Evolutionary conservation across 1,140 invertebrate genomes (phyloP), one percentile per base, ranked within the genome.

Genomic region (Cotesia vestalis): DNA sequence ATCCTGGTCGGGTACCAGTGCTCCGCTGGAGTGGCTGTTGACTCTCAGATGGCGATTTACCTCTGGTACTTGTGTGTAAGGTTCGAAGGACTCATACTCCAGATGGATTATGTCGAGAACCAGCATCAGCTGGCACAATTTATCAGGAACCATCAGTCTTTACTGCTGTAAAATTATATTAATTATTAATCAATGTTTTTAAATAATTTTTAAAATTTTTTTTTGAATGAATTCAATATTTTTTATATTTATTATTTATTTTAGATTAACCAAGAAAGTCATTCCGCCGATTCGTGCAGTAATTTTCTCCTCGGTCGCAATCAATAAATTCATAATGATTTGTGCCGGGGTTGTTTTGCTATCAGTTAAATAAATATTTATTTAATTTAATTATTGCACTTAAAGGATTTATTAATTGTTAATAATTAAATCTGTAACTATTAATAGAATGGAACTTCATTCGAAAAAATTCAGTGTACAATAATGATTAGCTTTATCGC

Each of bases 51-150:
- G 0, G 77, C 76, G 12, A 40, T 79, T 17, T 55, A 78, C 8
- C 62, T 81, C 8, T 77, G 78, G 73, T 80, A 76, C 35, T 60
- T 73, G 3, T 73, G 71, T 8, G 80, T 77, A 0, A 72, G 74
- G 53, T 75, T 77, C 38, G 78, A 81, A 36, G 66, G 78, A 1
- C 69, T 79, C 8, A 61, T 62, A 4, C 11, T 6, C 6, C 66
- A 72, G 57, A 53, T 77, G 0, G 40, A 72, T 4, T 20, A 17
- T 1, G 52, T 75, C 3, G 11, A 17, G 12, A 66, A 69, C 62
- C 3, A 51, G 6, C 11, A 46, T 0, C 5, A 68, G 0, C 52
- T 79, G 8, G 53, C 36, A 3, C 0, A 17, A 3, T 78, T 72
- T 11, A 20, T 78, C 0, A n/a, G 59, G 6, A 75, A 78, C 34